Base-by-base conservation (phyloP, 1,140 invertebrate species). In the Bombus impatiens region DNA sequence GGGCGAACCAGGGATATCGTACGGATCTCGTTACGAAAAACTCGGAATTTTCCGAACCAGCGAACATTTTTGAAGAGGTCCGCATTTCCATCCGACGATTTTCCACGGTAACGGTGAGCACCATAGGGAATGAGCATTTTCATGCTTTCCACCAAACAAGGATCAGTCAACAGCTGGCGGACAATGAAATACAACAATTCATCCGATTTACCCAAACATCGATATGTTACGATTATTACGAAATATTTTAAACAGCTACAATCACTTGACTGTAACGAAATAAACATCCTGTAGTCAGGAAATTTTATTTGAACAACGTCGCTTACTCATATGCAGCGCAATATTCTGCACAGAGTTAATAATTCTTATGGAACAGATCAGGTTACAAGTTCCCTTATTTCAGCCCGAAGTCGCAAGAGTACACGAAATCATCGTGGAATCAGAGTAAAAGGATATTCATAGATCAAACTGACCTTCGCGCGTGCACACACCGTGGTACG, bases 391-490 rank as follows among this genome's bases (percentile, higher is more conserved):
- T 68, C 15, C 28, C 59, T 15, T 42, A 18, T 72, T 57, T 32
- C 22, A 22, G 0, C 5, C 10, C 1, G 28, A 15, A 25, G 53
- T 25, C 13, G 2, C 12, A 62, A 3, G 12, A 10, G 2, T 15
- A 4, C 4, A 1, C 15, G 65, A 53, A 71, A n/a, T 57, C 40
- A 22, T 10, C 47, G 12, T 2, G n/a, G 22, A 75, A 62, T 35
- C 53, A 40, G 47, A 25, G 40, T 28, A 62, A 47, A 62, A 78
- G 44, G 32, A 65, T 35, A 35, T 88, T 62, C 40, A 67, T 86
- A 87, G 81, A 85, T 91, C 71, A 72, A 65, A 74, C 62, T 68
- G 86, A 78, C 53, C 57, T 18, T 62, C 53, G n/a, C 78, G 42
- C 59, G 62, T 68, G 78, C 32, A 59, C 83, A 59, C 75, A 47